Base-by-base conservation (phyloP, 2,797 vertebrate species). In the Sebastes hubbsi region DNA sequence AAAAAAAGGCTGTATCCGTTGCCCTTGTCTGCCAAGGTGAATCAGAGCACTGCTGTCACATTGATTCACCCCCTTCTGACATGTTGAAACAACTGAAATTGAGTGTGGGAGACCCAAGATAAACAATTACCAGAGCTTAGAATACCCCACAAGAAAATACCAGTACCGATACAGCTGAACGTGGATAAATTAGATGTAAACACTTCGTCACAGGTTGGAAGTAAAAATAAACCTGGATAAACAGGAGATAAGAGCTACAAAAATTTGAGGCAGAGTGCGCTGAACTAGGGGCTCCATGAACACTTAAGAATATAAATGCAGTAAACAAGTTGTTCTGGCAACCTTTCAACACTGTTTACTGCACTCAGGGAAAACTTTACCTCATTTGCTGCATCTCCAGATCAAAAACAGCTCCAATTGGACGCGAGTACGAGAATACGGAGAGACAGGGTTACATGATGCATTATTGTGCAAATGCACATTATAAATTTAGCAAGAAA, bases 11-110 rank as follows among this genome's bases (percentile, higher is more conserved):
- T 63, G 52, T 66, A 76, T 66, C 55, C 13, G 6, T 80, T 80
- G 65, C 60, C 79, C 70, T 71, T 75, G 36, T 72, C 63, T 74
- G 84, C 75, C 62, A 62, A 75, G 75, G 80, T 65, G 63, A 83
- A 54, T 79, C 42, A 65, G 38, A 72, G 59, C 2, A 49, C 56
- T 38, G 64, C 72, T 79, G 75, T 82, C 66, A 67, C 58, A 75
- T 18, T 70, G 66, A 78, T 78, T 81, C 58, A 73, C 69, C 69
- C 58, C 32, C 24, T n/a, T 67, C 22, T 82, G 73, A 86, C 25
- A 38, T 49, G 27, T 30, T 32, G n/a, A 68, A 79, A 86, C 58
- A 72, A 66, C 65, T 25, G 7, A 68, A 73, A 81, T 30, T 74
- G 49, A 62, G 63, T 70, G 67, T 66, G 59, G 55, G 14, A 61